Evolutionary conservation across 2,888 invertebrate genomes (phyloP).

Genomic region (Ormyrus nitidulus): DNA sequence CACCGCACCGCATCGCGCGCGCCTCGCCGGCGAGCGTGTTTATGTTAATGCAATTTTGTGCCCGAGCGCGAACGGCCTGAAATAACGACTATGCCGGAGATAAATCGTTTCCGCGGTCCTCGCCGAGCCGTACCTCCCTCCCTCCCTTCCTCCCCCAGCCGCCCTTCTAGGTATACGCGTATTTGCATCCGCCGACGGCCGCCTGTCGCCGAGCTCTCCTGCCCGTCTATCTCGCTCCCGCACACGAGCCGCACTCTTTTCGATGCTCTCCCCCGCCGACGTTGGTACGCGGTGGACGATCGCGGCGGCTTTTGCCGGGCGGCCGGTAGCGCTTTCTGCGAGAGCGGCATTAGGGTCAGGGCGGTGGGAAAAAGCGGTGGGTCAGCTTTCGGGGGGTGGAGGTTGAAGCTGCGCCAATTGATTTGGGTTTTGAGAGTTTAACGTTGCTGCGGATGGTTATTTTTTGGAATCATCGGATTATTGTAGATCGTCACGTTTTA

Average conservation of each 20-base stretch:
- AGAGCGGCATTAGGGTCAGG: too few species aligned
- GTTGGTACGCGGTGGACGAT: too few species aligned
- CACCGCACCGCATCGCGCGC: not conserved
- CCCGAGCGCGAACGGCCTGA: constrained; percentile 56
- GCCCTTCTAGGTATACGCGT: not conserved
- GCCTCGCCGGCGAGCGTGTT: constrained; percentile 56
- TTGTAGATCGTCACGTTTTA: too few species aligned
- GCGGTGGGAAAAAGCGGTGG: too few species aligned
- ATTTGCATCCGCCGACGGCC: not conserved
- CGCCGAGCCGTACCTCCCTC: not conserved
- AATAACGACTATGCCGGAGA: constrained; percentile 61
- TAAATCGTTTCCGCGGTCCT: constrained; percentile 58
- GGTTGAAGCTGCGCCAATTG: too few species aligned
- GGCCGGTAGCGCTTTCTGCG: too few species aligned
- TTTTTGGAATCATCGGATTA: too few species aligned
- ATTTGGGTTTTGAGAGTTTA: too few species aligned
- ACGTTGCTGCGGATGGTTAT: too few species aligned
- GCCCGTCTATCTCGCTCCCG: constrained; percentile 17
- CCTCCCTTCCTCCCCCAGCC: not conserved
- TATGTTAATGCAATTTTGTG: constrained; percentile 68
- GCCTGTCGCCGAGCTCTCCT: not conserved
- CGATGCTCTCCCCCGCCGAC: not conserved
- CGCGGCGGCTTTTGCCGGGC: too few species aligned
- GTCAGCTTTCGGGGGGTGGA: too few species aligned
- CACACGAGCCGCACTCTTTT: not conserved